Conservation (phyloP, 1,140 invertebrate species). For the Drosophila setifemur region DNA sequence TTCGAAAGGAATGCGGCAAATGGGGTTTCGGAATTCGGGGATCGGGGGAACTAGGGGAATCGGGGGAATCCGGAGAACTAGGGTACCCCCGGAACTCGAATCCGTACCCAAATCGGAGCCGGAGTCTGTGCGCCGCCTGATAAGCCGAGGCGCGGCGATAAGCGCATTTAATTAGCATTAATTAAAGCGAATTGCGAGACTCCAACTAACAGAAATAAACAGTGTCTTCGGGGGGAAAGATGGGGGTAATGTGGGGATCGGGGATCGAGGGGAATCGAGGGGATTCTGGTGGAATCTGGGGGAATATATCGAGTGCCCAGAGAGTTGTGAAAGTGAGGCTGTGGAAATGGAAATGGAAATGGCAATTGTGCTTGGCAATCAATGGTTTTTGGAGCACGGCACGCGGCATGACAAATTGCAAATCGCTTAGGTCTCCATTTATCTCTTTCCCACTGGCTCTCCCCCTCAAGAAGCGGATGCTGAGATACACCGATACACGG, state of each 20-base stretch:
- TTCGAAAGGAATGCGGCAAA: conserved; percentile 52
- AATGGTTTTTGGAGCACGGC: conserved; percentile 54
- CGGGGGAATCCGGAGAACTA: too few species aligned
- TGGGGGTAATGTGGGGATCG: too few species aligned
- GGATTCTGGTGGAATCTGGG: neutral
- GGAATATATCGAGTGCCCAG: too few species aligned
- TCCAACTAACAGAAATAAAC: conserved; percentile 37
- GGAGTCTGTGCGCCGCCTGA: conserved; percentile 30
- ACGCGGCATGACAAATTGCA: conserved; percentile 57
- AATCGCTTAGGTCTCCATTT: conserved; percentile 33
- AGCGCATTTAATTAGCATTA: conserved; percentile 73
- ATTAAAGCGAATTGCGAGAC: conserved; percentile 58
- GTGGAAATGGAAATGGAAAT: conserved; percentile 31
- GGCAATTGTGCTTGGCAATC: conserved; percentile 57
- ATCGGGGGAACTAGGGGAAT: neutral
- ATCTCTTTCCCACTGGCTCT: neutral
- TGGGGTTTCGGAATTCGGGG: conserved; percentile 16
- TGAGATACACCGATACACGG: neutral
- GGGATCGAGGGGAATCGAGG: neutral
- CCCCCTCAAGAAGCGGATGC: conserved; percentile 51
- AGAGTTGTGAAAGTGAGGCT: conserved; percentile 50
- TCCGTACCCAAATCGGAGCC: neutral
- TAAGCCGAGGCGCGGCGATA: conserved; percentile 49
- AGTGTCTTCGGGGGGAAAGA: neutral
- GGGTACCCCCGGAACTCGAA: neutral